Conservation (phyloP, 2,888 invertebrate genomes). For the Sphecodes monilicornis region DNA sequence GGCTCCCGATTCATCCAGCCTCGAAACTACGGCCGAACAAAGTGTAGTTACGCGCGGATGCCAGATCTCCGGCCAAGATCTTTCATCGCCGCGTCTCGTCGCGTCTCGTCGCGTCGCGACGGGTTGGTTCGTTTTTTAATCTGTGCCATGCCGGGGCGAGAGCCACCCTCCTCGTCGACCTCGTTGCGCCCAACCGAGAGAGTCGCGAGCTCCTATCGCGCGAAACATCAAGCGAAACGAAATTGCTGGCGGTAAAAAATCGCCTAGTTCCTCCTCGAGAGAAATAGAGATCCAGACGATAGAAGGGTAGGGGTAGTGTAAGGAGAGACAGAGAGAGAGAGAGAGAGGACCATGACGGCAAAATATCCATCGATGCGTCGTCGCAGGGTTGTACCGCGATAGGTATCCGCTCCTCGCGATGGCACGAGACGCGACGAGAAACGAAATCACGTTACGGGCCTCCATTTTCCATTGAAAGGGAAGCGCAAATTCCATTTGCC, state of each 20-base stretch:
- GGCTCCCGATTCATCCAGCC: slow-evolving; percentile 6
- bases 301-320: no score
- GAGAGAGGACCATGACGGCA: slow-evolving; percentile 36
- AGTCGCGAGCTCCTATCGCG: slow-evolving; percentile 4
- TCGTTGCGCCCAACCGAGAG: slow-evolving; percentile 9
- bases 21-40: slow-evolving; percentile 13
- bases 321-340: not conserved
- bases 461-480: slow-evolving; percentile 55
- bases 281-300: not conserved
- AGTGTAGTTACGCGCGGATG: slow-evolving; percentile 12
- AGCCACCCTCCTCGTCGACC: slow-evolving; percentile 16
- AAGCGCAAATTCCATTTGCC: slow-evolving; percentile 60
- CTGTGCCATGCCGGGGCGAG: slow-evolving; percentile 11
- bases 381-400: slow-evolving; percentile 32
- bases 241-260: not conserved
- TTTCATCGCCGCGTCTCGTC: not conserved
- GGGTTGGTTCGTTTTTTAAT: slow-evolving; percentile 16
- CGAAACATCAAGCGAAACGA: not conserved
- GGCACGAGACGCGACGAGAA: slow-evolving; percentile 45
- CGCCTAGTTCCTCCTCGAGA: not conserved
- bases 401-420: slow-evolving; percentile 16
- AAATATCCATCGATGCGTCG: slow-evolving; percentile 46
- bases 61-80: slow-evolving; percentile 6
- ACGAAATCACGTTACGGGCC: slow-evolving; percentile 59
- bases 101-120: not conserved